Base-by-base conservation (phyloP, 2,113 vertebrate genomes). In the Piprites chloris region DNA sequence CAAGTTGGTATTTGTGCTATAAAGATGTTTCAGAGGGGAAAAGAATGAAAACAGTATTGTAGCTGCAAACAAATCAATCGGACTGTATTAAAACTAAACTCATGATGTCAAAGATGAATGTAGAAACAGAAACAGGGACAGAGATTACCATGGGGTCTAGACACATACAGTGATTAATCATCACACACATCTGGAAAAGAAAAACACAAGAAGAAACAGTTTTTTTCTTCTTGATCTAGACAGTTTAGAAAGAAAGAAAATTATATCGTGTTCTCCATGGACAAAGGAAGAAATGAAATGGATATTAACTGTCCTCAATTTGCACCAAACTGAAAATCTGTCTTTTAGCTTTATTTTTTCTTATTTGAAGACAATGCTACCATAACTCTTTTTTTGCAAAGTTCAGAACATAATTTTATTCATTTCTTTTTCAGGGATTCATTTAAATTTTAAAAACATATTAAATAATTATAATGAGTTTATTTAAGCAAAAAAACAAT, bases 91-190 rank as follows among this genome's bases (percentile, higher is more conserved):
- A 93, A 95, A 84, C 62, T 80, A 89, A 97, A 96, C 53, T 82
- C 76, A 67, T 39, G 95, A 88, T 91, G 96, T 94, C 92, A 95
- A 88, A 95, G 97, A 97, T 85, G 76, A 96, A 96, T 96, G 96
- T 94, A 91, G 66, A 94, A 74, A 93, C 92, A 95, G 95, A 90
- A 94, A 87, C 81, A 55, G 72, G 72, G 89, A 92, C 90, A 91
- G 90, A 95, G 93, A 95, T 96, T 97, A 96, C 81, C 88, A 95
- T 95, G 96, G 86, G 93, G 94, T 97, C 95, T 90, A 96, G 95
- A 97, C 90, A 91, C 62, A 87, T 69, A 30, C 78, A 37, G 59
- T 93, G 96, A 97, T 96, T 97, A 94, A 96, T 96, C 95, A 95
- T 97, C 93, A 94, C 61, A 79, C 19, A 53, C 55, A 91, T 87